Conservation (phyloP, 2,888 invertebrate species). For the Drosophila nr. medialis region DNA sequence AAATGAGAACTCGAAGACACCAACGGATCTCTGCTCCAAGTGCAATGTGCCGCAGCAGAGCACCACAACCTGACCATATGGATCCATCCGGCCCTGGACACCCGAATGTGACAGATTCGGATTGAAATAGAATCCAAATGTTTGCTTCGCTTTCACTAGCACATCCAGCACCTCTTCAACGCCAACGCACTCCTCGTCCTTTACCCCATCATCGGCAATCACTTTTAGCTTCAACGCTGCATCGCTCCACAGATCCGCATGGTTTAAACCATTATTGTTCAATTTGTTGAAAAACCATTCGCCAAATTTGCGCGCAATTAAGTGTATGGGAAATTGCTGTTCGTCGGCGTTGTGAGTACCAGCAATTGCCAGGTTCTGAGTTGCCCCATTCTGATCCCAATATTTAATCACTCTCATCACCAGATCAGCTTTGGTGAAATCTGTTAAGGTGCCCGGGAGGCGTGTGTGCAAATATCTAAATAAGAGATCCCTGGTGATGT, state of each 20-base stretch:
- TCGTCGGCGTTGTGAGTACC: slow-evolving; percentile 27
- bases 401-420: slow-evolving; percentile 85
- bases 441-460: slow-evolving; percentile 84
- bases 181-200: slow-evolving; percentile 61
- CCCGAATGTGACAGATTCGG: slow-evolving; percentile 87
- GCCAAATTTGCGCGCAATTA: slow-evolving; percentile 86
- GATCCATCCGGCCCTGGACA: slow-evolving; percentile 86
- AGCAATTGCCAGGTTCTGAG: neutral
- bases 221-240: slow-evolving; percentile 77
- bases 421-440: slow-evolving; percentile 86
- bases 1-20: slow-evolving; percentile 89
- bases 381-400: slow-evolving; percentile 81
- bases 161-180: slow-evolving; percentile 79
- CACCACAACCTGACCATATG: slow-evolving; percentile 88
- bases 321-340: slow-evolving; percentile 80
- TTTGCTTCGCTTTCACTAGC: slow-evolving; percentile 82
- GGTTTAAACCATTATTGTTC: slow-evolving; percentile 83
- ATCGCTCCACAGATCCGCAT: slow-evolving; percentile 87
- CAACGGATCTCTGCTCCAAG: slow-evolving; percentile 85
- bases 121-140: slow-evolving; percentile 86
- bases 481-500: slow-evolving; percentile 86
- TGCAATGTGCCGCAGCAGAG: slow-evolving; percentile 88
- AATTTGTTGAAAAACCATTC: slow-evolving; percentile 87
- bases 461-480: slow-evolving; percentile 86
- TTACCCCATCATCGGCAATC: slow-evolving; percentile 64